Percentiles rank a stretch among this genome's conserved stretches.
phyloP scores from a whole-genome alignment of 2,888 invertebrate species.

The Dasysyrphus albostriatus region DNA sequence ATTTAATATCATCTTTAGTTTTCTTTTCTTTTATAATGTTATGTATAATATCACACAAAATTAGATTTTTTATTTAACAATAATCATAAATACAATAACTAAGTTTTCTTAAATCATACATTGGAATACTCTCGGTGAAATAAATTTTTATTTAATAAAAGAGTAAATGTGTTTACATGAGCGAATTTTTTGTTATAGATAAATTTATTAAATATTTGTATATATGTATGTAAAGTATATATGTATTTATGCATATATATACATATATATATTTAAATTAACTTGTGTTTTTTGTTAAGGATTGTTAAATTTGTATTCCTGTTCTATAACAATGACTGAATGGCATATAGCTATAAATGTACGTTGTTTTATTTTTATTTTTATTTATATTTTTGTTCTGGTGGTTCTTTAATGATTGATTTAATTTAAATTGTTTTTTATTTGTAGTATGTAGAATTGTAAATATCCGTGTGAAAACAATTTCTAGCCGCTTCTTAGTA shows the following conservation, averaged over 20 bases:
- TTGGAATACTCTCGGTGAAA: constrained; percentile 55
- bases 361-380: constrained; percentile 8
- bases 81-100: constrained; percentile 25
- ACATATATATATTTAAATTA: constrained; percentile 30
- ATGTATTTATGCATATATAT: neutral
- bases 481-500: constrained; percentile 41
- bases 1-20: constrained; percentile 56
- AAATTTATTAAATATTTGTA: constrained; percentile 12
- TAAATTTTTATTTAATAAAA: constrained; percentile 48
- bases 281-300: constrained; percentile 43
- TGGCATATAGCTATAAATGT: constrained; percentile 49
- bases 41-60: constrained; percentile 75
- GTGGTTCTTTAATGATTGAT: constrained; percentile 71
- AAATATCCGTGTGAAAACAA: constrained; percentile 32
- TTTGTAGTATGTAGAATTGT: constrained; percentile 26
- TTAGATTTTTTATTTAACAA: constrained; percentile 49
- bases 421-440: constrained; percentile 32
- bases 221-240: constrained; percentile 19
- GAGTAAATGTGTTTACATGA: constrained; percentile 31
- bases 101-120: constrained; percentile 52
- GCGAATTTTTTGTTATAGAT: constrained; percentile 28
- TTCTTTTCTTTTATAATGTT: constrained; percentile 37
- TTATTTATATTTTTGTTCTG: constrained; percentile 27
- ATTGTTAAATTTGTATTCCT: constrained; percentile 63
- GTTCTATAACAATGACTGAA: constrained; percentile 59